These are phyloP conservation scores for Schizopygopsis pylzovi DNA, from an alignment of 2,797 vertebrate species.

Conservation along the genomic window DNA sequence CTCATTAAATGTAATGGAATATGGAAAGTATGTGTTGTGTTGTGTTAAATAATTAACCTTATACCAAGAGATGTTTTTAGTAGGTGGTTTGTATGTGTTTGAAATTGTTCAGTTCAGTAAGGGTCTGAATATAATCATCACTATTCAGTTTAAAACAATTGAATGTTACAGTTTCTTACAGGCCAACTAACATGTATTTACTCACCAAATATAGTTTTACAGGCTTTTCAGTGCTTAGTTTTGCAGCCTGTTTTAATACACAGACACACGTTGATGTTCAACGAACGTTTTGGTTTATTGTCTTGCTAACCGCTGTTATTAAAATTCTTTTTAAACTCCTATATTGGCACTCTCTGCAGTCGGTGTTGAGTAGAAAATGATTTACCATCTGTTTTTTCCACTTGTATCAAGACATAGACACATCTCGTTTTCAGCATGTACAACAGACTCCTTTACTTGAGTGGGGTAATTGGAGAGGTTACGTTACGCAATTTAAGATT, in stretches of 20 bases:
- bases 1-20: not conserved
- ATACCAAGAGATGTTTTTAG: not conserved
- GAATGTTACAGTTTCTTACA: not conserved
- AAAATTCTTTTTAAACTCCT: slow-evolving; percentile 28
- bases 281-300: slow-evolving; percentile 35
- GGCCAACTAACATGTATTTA: not conserved
- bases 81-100: not conserved
- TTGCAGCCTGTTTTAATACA: not conserved
- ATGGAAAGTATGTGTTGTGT: not conserved
- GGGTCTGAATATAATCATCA: not conserved
- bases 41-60: not conserved
- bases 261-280: slow-evolving; percentile 20
- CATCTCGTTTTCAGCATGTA: slow-evolving; percentile 20
- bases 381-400: slow-evolving; percentile 23
- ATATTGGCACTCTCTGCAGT: not conserved
- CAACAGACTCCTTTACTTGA: not conserved
- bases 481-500: slow-evolving; percentile 26
- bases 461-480: not conserved
- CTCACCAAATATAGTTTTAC: not conserved
- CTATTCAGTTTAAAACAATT: not conserved
- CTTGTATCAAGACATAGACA: slow-evolving; percentile 17
- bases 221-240: not conserved
- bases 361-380: not conserved
- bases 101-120: not conserved
- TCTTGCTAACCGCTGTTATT: slow-evolving; percentile 19